Percentiles rank a stretch among this genome's conserved stretches.
Conservation (phyloP, 2,797 vertebrate species). For the Yasuhikotakia modesta region DNA sequence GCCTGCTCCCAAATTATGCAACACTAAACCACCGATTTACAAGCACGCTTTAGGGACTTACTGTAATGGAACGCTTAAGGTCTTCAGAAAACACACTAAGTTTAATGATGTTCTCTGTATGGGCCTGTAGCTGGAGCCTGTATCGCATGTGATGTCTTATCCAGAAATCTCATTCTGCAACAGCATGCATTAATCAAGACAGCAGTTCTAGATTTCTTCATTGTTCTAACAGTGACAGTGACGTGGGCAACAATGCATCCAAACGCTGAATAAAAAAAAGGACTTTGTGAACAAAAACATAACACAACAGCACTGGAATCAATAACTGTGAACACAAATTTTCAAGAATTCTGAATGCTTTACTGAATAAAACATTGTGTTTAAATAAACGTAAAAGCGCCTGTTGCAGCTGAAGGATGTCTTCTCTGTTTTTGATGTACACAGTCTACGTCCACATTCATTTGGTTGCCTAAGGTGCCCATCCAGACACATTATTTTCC, state of each 20-base stretch:
- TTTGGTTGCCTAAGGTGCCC: too few species aligned
- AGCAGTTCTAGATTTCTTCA: conserved; percentile 61
- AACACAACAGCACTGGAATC: conserved; percentile 4
- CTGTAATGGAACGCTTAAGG: conserved; percentile 33
- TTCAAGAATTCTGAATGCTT: too few species aligned
- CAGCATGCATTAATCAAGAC: conserved; percentile 62
- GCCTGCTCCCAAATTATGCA: conserved; percentile 30
- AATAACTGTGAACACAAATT: neutral
- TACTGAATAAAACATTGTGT: too few species aligned
- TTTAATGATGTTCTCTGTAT: conserved; percentile 35
- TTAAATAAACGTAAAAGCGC: too few species aligned
- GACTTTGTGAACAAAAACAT: conserved; percentile 63
- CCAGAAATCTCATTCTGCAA: conserved; percentile 53
- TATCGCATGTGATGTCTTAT: conserved; percentile 59
- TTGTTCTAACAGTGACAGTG: conserved; percentile 61
- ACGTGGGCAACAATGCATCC: conserved; percentile 23
- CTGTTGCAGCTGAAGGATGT: too few species aligned
- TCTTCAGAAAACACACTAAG: conserved; percentile 28
- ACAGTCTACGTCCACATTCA: too few species aligned
- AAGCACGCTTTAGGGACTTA: conserved; percentile 32
- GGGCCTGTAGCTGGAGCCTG: conserved; percentile 20
- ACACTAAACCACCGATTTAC: conserved; percentile 48
- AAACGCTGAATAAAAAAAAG: conserved; percentile 32
- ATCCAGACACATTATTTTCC: too few species aligned
- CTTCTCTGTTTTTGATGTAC: too few species aligned